phyloP scores from a whole-genome alignment of 2,797 vertebrate species.

The Nothura maculosa region DNA sequence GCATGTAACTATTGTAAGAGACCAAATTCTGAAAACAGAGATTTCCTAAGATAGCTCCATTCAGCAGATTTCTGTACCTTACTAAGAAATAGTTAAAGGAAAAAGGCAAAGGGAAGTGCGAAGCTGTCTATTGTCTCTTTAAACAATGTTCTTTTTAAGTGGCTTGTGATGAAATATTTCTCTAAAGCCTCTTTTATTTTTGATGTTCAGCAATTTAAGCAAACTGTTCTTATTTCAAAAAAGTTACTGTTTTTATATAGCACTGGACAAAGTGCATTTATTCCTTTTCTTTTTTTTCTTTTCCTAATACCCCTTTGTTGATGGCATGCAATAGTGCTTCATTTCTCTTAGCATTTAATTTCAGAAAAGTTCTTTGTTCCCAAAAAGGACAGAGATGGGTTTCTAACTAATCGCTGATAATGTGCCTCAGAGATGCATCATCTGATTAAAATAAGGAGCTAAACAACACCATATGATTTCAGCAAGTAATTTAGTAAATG shows the following conservation, averaged over 20 bases:
- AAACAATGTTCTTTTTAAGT: constrained; percentile 47
- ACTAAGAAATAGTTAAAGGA: constrained; percentile 41
- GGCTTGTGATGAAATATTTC: constrained; percentile 22
- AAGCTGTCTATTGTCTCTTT: constrained; percentile 44
- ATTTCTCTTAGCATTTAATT: constrained; percentile 67
- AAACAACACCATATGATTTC: constrained; percentile 87
- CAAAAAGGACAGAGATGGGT: constrained; percentile 75
- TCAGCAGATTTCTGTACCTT: background rate
- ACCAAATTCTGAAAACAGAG: constrained; percentile 6
- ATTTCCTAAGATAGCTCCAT: constrained; percentile 4
- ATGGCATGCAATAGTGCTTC: constrained; percentile 49
- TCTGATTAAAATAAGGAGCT: constrained; percentile 87
- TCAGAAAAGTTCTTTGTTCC: constrained; percentile 80
- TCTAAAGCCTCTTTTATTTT: background rate
- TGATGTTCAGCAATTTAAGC: constrained; percentile 36
- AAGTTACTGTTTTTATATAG: constrained; percentile 8
- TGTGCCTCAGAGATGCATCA: constrained; percentile 79
- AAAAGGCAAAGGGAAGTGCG: background rate
- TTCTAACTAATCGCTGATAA: constrained; percentile 81
- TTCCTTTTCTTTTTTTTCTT: background rate
- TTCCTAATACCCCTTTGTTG: constrained; percentile 35
- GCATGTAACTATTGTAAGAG: background rate
- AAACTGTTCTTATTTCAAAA: constrained; percentile 45
- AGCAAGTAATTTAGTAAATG: constrained; percentile 90
- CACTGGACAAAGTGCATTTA: background rate